Evolutionary conservation across 1,140 invertebrate genomes (phyloP).

Genomic region (Helicorthomorpha holstii): DNA sequence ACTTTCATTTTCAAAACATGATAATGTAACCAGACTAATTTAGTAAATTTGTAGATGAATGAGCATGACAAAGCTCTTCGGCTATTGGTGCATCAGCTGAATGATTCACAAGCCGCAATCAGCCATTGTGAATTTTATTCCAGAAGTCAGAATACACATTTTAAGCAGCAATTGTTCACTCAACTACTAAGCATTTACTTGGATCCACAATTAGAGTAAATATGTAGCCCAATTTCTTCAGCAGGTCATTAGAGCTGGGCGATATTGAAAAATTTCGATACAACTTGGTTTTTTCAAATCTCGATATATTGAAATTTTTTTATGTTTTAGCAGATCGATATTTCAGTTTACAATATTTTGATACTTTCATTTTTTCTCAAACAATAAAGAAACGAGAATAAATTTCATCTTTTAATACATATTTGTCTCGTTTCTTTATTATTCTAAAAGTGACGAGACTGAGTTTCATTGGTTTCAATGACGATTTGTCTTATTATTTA

Average conservation of each 20-base stretch:
- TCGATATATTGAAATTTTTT: not conserved
- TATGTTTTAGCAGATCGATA: not conserved
- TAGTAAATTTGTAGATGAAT: constrained; percentile 23
- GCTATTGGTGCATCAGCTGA: constrained; percentile 32
- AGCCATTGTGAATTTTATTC: constrained; percentile 32
- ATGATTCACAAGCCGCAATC: constrained; percentile 30
- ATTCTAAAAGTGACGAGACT: no score
- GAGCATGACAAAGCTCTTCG: constrained; percentile 34
- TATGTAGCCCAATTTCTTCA: constrained; percentile 8
- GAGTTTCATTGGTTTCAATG: no score
- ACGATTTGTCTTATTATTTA: no score
- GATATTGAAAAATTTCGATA: no score
- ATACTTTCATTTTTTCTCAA: constrained; percentile 11
- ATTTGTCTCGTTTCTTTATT: no score
- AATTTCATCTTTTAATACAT: not conserved
- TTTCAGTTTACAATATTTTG: not conserved
- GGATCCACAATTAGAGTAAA: constrained; percentile 27
- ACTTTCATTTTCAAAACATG: no score
- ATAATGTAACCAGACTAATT: no score
- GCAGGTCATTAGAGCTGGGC: no score
- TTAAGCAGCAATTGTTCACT: constrained; percentile 27
- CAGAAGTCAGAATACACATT: constrained; percentile 20
- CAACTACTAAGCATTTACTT: constrained; percentile 31
- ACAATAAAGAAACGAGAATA: constrained; percentile 17
- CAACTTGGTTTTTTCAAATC: not conserved